Base-by-base conservation (phyloP, 2,888 invertebrate species). In the Cantharis nigra region DNA sequence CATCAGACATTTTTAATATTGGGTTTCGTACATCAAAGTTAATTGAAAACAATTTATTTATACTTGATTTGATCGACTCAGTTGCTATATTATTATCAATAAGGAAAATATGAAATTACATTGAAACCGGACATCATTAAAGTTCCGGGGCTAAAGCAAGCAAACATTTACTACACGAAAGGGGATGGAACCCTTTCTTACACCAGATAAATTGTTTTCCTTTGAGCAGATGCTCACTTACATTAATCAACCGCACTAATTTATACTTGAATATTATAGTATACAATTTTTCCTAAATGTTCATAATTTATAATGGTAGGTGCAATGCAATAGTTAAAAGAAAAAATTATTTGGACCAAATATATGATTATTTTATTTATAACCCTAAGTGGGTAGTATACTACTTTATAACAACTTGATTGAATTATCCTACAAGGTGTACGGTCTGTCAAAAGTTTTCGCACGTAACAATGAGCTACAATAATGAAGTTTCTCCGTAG, bases 131-230 rank as follows among this genome's bases (percentile, higher is more conserved):
- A 75, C 77, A 78, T 70, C 78, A 75, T 75, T 72, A 78, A 78
- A 78, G 75, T 78, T 78, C 71, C 69, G 72, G 65, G 72, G 69
- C 69, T 71, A 71, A 65, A 72, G 74, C 74, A 71, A 71, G 71
- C 74, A 77, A 74, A 77, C 77, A 77, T 77, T 77, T 77, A 71
- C 74, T 77, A 78, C 78, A 78, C 67, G 78, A 75, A 78, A 75
- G 72, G 75, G 78, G 78, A 78, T 67, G 78, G 75, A 78, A 75
- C 78, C 75, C 72, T 75, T 78, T 75, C 75, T 77, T 78, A 72
- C 71, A 62, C 26, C 72, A 77, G 74, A 77, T 77, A 77, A 77
- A 77, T 77, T 77, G 77, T 74, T 77, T 75, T 77, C 77, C 69
- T 77, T 77, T 77, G 74, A 71, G 65, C 74, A 71, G 74, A 77